phyloP scores from a whole-genome alignment of 1,140 invertebrate species.

The Ptiloglossa arizonensis region DNA sequence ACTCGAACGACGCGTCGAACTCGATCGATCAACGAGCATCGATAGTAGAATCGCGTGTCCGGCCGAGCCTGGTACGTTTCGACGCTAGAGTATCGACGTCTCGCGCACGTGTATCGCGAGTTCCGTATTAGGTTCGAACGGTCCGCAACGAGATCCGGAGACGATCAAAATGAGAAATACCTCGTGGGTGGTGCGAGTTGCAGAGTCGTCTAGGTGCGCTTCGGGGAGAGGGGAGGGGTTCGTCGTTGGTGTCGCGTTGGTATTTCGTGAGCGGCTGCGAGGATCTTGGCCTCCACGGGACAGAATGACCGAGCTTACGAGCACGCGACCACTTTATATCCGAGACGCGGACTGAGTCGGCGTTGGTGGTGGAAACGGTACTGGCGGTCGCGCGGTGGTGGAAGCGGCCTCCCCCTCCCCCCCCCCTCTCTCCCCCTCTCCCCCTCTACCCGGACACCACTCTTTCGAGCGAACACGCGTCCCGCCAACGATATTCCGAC shows the following conservation, averaged over 20 bases:
- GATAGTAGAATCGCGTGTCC: too few species aligned
- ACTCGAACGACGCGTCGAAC: too few species aligned
- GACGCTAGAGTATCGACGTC: too few species aligned
- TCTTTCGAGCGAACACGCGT: constrained; percentile 36
- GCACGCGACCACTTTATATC: constrained; percentile 80
- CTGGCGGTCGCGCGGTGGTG: constrained; percentile 27
- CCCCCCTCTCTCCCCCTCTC: background rate
- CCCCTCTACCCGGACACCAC: background rate
- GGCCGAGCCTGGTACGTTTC: too few species aligned
- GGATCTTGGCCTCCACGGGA: constrained; percentile 60
- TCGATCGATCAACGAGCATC: too few species aligned
- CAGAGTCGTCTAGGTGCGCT: background rate
- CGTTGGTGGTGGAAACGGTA: constrained; percentile 50
- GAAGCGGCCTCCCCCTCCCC: constrained; percentile 14
- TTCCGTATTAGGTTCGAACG: too few species aligned
- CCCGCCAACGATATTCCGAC: background rate
- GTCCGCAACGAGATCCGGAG: too few species aligned
- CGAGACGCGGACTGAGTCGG: constrained; percentile 54
- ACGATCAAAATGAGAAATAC: too few species aligned
- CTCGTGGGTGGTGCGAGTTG: background rate
- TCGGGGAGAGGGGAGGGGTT: too few species aligned
- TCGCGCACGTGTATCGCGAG: too few species aligned
- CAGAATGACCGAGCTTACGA: constrained; percentile 77
- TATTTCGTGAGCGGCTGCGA: constrained; percentile 31
- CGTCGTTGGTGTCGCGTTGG: background rate